phyloP scores from a whole-genome alignment of 1,140 invertebrate species.

The Halesus radiatus region DNA sequence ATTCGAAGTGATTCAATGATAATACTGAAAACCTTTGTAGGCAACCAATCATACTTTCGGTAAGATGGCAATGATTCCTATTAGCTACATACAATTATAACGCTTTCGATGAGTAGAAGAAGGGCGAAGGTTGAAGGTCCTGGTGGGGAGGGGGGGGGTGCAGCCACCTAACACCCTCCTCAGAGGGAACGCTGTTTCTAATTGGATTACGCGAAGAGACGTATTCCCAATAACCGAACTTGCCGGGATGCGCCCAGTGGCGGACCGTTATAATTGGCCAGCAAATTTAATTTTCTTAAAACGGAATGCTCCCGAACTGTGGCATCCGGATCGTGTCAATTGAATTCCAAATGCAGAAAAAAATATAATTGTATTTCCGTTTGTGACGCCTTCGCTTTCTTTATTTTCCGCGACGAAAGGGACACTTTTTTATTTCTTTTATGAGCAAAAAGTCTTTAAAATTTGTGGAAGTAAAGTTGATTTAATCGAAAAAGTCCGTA shows the following conservation, averaged over 20 bases:
- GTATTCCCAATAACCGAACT: constrained; percentile 27
- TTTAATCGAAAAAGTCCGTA: too few species aligned
- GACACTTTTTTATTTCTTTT: neutral
- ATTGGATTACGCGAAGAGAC: constrained; percentile 21
- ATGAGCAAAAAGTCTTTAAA: too few species aligned
- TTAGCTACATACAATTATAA: constrained; percentile 11
- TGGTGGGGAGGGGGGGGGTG: neutral
- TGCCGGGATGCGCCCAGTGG: constrained; percentile 6
- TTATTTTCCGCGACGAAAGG: neutral
- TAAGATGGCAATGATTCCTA: neutral
- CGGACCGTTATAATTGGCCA: constrained; percentile 16
- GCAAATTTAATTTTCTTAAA: constrained; percentile 29
- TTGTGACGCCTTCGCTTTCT: neutral
- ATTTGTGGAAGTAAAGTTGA: too few species aligned
- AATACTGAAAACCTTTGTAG: too few species aligned
- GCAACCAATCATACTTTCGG: too few species aligned
- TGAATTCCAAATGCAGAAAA: constrained; percentile 13
- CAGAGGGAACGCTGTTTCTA: constrained; percentile 15
- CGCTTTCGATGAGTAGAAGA: neutral
- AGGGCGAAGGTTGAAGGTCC: neutral
- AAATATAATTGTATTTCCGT: constrained; percentile 1
- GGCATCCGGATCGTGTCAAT: neutral
- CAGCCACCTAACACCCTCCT: neutral
- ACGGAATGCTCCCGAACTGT: constrained; percentile 8
- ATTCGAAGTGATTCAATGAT: too few species aligned